A percentile compares a stretch with the other conserved stretches of the same genome.
These are phyloP conservation scores for Petrocephalus schoutedeni DNA, from an alignment of 2,797 vertebrate species.

Conservation along the genomic window DNA sequence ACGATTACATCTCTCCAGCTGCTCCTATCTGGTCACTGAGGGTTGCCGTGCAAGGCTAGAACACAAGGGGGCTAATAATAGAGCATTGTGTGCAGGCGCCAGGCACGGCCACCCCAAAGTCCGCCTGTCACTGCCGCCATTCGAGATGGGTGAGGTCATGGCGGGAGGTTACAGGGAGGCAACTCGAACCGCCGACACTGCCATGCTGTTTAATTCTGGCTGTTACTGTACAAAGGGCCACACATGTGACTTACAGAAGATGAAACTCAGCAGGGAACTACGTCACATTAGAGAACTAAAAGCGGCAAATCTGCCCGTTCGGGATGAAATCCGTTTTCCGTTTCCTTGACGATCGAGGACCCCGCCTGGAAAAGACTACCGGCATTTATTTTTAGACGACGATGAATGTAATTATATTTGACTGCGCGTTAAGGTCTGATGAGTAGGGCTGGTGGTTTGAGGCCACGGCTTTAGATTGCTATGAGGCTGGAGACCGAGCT, in stretches of 20 bases:
- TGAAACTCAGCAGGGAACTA: neutral
- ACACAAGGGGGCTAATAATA: slow-evolving; percentile 45
- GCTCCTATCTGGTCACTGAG: slow-evolving; percentile 27
- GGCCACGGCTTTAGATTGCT: neutral
- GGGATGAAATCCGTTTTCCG: neutral
- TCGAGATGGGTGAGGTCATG: neutral
- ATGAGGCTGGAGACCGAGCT: neutral
- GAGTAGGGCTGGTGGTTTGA: slow-evolving; percentile 4
- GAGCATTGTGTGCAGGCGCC: slow-evolving; percentile 56
- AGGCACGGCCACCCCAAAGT: slow-evolving; percentile 49
- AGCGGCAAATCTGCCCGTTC: neutral
- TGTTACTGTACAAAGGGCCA: neutral
- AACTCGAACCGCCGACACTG: slow-evolving; percentile 30
- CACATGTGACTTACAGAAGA: neutral
- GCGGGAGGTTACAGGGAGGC: neutral
- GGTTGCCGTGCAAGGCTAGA: slow-evolving; percentile 24
- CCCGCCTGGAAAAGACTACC: neutral
- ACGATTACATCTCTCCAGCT: slow-evolving; percentile 25
- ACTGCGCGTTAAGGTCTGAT: neutral
- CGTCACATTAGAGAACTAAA: neutral
- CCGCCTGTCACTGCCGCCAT: slow-evolving; percentile 15
- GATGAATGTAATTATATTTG: neutral
- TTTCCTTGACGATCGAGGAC: neutral
- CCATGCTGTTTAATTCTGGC: neutral
- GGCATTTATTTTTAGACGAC: neutral